Percentiles rank a stretch among this genome's conserved stretches.
Conservation (phyloP, 2,888 invertebrate species). For the Morpho achilles region DNA sequence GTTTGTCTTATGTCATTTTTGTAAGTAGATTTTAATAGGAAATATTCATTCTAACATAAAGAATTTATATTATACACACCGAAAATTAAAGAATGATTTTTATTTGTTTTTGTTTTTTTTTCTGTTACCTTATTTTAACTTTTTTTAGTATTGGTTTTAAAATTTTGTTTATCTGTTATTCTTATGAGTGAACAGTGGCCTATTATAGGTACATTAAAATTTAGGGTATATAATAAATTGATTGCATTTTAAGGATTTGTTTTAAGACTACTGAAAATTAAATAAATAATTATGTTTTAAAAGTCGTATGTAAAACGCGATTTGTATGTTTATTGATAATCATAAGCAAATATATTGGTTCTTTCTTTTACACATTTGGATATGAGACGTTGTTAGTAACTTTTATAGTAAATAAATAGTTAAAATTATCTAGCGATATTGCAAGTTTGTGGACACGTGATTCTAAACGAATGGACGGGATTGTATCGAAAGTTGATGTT, state of each 20-base stretch:
- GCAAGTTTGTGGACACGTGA: constrained; percentile 13
- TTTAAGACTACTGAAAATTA: constrained; percentile 40
- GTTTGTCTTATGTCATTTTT: constrained; percentile 59
- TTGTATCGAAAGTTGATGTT: constrained; percentile 27
- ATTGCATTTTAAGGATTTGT: constrained; percentile 52
- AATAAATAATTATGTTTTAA: not conserved
- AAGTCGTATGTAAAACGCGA: constrained; percentile 1
- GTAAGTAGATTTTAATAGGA: constrained; percentile 69
- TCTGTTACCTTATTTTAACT: constrained; percentile 38
- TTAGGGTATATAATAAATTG: constrained; percentile 10
- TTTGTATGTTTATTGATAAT: too few species aligned
- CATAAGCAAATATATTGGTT: not conserved
- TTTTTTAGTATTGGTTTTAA: constrained; percentile 25
- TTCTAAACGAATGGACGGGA: constrained; percentile 18
- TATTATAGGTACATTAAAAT: constrained; percentile 22
- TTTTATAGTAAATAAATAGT: constrained; percentile 31
- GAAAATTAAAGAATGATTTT: constrained; percentile 74
- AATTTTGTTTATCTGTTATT: not conserved
- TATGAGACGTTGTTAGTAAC: constrained; percentile 44
- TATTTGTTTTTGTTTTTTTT: constrained; percentile 47
- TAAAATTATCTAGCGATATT: constrained; percentile 24
- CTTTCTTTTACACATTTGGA: constrained; percentile 31
- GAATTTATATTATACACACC: constrained; percentile 65
- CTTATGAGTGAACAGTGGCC: constrained; percentile 17
- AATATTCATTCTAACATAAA: constrained; percentile 61